Evolutionary conservation across 1,140 invertebrate species (phyloP).

Genomic region (Homalodisca vitripennis): DNA sequence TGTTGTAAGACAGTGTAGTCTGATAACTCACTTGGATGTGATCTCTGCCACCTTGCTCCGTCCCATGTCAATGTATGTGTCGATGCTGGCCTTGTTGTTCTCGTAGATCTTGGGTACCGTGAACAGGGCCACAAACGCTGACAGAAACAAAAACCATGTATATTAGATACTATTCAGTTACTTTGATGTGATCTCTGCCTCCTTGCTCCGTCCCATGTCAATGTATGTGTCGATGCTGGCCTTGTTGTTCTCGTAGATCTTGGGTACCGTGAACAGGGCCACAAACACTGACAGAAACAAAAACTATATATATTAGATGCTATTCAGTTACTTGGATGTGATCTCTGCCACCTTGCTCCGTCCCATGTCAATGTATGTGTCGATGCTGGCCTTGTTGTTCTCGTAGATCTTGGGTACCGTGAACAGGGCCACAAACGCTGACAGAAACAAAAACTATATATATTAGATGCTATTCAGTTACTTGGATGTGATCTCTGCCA

Average conservation of each 20-base stretch:
- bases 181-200: constrained; percentile 87
- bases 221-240: constrained; percentile 93
- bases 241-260: constrained; percentile 98
- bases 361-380: constrained; percentile 87
- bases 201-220: constrained; percentile 80
- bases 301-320: no score
- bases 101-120: constrained; percentile 97
- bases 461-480: constrained; percentile 62
- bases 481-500: constrained; percentile 87
- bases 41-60: constrained; percentile 87
- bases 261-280: constrained; percentile 92
- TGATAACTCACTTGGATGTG: constrained; percentile 72
- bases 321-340: constrained; percentile 72
- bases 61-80: constrained; percentile 87
- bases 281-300: constrained; percentile 72
- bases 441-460: constrained; percentile 45
- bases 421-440: constrained; percentile 90
- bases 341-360: constrained; percentile 87
- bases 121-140: constrained; percentile 90
- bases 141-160: constrained; percentile 45
- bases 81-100: constrained; percentile 95
- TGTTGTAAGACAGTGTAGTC: no score
- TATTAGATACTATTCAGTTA: constrained; percentile 62
- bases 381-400: constrained; percentile 95
- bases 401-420: constrained; percentile 97